Base-by-base conservation (phyloP, 2,888 invertebrate genomes). In the Drosophila heteroneura region DNA sequence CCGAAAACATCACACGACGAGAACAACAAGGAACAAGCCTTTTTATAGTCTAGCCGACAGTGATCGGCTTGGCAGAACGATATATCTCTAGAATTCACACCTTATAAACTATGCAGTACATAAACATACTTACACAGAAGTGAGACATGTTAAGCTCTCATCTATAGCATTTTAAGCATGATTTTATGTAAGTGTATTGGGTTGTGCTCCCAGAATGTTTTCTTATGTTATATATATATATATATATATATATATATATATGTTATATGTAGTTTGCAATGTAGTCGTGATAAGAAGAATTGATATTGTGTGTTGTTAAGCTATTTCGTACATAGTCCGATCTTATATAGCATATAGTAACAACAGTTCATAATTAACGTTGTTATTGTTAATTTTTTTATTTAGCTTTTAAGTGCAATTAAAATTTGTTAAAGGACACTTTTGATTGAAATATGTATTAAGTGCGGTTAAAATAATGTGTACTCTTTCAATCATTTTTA, bases 1-100 rank as follows among this genome's bases (percentile, higher is more conserved):
- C 65, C 62, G 32, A 68, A 82, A 22, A 41, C 81, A 76, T 73
- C 71, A 71, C 76, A 63, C 3, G 69, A 74, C 3, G 70, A 61
- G 5, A 61, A 62, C n/a, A 16, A 66, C 32, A 10, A 63, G 54
- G 61, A 80, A 39, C 59, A 70, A 51, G 65, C 35, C 63, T 67
- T 88, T 66, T 82, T 74, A 72, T 83, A 82, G 70, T 58, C 64
- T 53, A 30, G 35, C 10, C 28, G 26, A 41, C 60, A 74, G 47
- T 60, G 22, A 33, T 35, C 22, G 41, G 41, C 58, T 52, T 57
- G 66, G 33, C 57, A 9, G 19, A 53, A 74, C 44, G 54, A 63
- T 69, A 76, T 68, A 83, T 73, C 62, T 76, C 64, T 75, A 66
- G 63, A 66, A 52, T 53, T 33, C 59, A 70, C 41, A 77, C 47